These are phyloP conservation scores for Cistogaster globosa DNA, from an alignment of 2,888 invertebrate genomes.

Conservation along the genomic window DNA sequence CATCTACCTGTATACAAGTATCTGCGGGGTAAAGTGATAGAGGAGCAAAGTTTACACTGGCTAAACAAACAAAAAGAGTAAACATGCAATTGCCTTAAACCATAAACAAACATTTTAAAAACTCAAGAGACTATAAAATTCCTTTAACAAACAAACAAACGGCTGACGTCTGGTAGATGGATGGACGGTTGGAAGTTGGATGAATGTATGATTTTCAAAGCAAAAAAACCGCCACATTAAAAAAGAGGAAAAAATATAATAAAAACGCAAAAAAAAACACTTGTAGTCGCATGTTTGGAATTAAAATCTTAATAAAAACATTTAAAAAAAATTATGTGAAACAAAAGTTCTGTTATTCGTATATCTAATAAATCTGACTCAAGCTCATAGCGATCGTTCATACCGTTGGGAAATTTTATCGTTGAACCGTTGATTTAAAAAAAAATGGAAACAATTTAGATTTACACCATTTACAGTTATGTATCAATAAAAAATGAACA, in stretches of 20 bases:
- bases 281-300: slow-evolving; percentile 2
- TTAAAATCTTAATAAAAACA: slow-evolving; percentile 36
- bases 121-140: slow-evolving; percentile 71
- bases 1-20: background rate
- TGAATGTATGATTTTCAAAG: slow-evolving; percentile 68
- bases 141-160: slow-evolving; percentile 65
- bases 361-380: slow-evolving; percentile 63
- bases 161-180: slow-evolving; percentile 69
- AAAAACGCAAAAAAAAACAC: slow-evolving; percentile 42
- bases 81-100: slow-evolving; percentile 71
- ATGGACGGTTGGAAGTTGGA: slow-evolving; percentile 42
- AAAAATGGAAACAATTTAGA: too few species aligned
- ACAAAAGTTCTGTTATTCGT: slow-evolving; percentile 67
- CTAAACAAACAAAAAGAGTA: slow-evolving; percentile 59
- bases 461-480: slow-evolving; percentile 42
- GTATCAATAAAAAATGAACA: background rate
- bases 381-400: slow-evolving; percentile 52
- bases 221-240: slow-evolving; percentile 64
- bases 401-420: slow-evolving; percentile 70
- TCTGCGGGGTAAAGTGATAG: background rate
- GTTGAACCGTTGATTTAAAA: slow-evolving; percentile 61
- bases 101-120: slow-evolving; percentile 68
- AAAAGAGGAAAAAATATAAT: slow-evolving; percentile 5
- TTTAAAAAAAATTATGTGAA: slow-evolving; percentile 41
- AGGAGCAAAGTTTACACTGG: slow-evolving; percentile 23